These are phyloP conservation scores for Podiceps cristatus DNA, from an alignment of 2,113 vertebrate genomes.

Conservation along the genomic window DNA sequence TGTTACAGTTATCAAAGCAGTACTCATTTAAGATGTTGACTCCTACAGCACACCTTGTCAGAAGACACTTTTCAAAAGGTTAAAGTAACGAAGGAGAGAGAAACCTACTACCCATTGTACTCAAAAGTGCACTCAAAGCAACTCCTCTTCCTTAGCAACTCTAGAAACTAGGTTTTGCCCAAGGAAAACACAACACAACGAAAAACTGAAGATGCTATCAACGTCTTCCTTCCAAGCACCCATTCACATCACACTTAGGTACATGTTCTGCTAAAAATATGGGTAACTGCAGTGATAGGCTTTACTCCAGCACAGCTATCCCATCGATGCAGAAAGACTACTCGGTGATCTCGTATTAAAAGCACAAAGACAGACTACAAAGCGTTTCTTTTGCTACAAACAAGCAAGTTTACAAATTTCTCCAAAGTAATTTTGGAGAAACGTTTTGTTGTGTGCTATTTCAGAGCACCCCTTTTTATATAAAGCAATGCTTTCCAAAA, in stretches of 20 bases:
- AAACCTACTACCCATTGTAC: background rate
- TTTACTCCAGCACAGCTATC: background rate
- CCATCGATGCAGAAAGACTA: background rate
- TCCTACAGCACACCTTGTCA: background rate
- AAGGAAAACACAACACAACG: background rate
- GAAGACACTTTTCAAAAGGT: background rate
- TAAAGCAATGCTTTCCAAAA: background rate
- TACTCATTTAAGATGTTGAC: background rate
- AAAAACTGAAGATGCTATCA: background rate
- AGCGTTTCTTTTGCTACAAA: background rate
- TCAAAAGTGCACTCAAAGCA: background rate
- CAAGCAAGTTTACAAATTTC: background rate
- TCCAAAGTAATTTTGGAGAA: too few species aligned
- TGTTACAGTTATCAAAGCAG: background rate
- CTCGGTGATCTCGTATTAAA: background rate
- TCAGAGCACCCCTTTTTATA: background rate
- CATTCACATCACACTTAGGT: rapidly evolving
- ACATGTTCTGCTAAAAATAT: background rate
- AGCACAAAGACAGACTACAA: background rate
- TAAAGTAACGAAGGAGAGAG: background rate
- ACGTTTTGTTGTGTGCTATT: background rate
- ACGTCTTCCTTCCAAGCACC: background rate
- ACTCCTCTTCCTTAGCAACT: background rate
- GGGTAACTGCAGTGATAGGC: background rate
- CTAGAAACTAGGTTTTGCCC: background rate